Evolutionary conservation across 2,113 vertebrate genomes (phyloP), one percentile per base, ranked within the genome.

Genomic region (Channa maculata): DNA sequence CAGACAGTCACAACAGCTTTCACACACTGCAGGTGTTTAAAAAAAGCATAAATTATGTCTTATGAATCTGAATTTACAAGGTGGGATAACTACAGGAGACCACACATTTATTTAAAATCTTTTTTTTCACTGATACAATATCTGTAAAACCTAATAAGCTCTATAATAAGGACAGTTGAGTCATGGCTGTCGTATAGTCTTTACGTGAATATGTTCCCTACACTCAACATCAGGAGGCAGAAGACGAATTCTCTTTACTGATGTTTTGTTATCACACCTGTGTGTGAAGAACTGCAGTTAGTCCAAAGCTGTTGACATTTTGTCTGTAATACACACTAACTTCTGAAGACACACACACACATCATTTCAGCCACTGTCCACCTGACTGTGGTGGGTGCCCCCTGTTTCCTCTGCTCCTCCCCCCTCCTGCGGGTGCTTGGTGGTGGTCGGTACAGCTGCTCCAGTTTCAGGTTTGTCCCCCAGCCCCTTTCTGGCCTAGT

Each of bases 371-470:
- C 66, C 49, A 69, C 43, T 54, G 71, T n/a, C 13, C 37, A 2
- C 58, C n/a, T 2, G 4, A 15, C 43, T 24, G 36, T 15, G 54
- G 68, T 43, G 76, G 81, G 86, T 61, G 55, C 34, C 48, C 49
- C 55, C 59, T 59, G 62, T 71, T 71, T 39, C 84, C 60, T 10
- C 10, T 69, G 74, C 52, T 13, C 3, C 38, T 34, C 65, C n/a
- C 11, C 75, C 75, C 57, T 64, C 71, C 71, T 51, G 76, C 87
- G 87, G 88, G 85, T 93, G 92, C 88, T 92, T 92, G 93, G 91
- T 91, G 93, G 91, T 86, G 92, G 93, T 88, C 44, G 67, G 92
- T 89, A 36, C 80, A 80, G 79, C 60, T 84, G 76, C 85, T 88
- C 84, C 89, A 90, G 86, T 88, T 86, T 91, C 87, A 89, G 89